Percentiles rank a stretch among this genome's conserved stretches.
phyloP scores from a whole-genome alignment of 2,888 invertebrate genomes.

The Agriopis aurantiaria region DNA sequence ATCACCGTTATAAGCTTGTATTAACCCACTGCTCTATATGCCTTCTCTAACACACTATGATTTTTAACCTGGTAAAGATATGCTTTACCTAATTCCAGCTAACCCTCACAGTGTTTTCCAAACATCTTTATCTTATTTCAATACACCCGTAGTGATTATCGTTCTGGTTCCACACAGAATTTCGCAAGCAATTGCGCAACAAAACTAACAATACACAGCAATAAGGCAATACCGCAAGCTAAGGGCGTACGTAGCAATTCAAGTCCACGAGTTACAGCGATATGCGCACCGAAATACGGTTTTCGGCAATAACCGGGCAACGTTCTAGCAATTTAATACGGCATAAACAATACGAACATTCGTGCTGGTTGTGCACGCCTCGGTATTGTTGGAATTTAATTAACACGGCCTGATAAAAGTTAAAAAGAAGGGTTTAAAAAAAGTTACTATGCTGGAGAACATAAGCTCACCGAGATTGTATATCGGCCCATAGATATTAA shows the following conservation, averaged over 20 bases:
- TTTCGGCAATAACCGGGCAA: constrained; percentile 84
- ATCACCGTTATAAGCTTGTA: no score
- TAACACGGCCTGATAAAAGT: constrained; percentile 14
- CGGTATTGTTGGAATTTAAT: constrained; percentile 38
- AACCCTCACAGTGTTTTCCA: background rate
- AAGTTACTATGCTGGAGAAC: background rate
- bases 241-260: constrained; percentile 64
- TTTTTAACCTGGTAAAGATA: no score
- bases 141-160: constrained; percentile 21
- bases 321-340: constrained; percentile 85
- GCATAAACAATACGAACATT: constrained; percentile 84
- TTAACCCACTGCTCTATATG: no score
- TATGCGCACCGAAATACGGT: constrained; percentile 80
- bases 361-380: constrained; percentile 67
- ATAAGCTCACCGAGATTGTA: background rate
- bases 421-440: no score
- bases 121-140: background rate
- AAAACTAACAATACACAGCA: constrained; percentile 33
- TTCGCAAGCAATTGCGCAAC: constrained; percentile 27
- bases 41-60: no score
- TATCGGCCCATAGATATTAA: no score
- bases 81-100: background rate
- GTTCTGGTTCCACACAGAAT: constrained; percentile 25
- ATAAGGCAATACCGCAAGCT: constrained; percentile 39
- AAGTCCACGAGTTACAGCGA: constrained; percentile 76